Percentiles rank a stretch among this genome's conserved stretches.
phyloP scores from a whole-genome alignment of 2,888 invertebrate species.

The Pyrochroa serraticornis region DNA sequence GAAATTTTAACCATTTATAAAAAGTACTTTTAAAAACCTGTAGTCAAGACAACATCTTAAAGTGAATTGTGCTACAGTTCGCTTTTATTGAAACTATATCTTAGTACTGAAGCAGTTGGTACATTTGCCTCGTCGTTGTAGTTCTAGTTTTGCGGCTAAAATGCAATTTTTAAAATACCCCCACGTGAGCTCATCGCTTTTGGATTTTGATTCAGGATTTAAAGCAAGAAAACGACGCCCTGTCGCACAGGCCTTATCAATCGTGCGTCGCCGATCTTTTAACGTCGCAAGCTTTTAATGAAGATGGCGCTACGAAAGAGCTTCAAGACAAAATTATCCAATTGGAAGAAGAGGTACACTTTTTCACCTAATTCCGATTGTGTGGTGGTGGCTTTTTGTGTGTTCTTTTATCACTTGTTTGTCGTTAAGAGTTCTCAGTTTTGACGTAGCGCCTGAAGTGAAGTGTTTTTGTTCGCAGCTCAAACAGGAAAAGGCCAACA shows the following conservation, averaged over 20 bases:
- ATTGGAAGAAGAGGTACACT: constrained; percentile 41
- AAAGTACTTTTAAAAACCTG: too few species aligned
- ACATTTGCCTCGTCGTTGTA: not conserved
- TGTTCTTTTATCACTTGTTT: constrained; percentile 10
- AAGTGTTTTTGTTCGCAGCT: constrained; percentile 35
- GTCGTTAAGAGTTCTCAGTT: constrained; percentile 3
- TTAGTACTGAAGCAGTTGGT: too few species aligned
- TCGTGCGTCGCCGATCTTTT: constrained; percentile 37
- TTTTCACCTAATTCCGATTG: constrained; percentile 15
- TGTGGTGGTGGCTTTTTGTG: constrained; percentile 16
- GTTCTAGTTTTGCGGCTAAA: not conserved
- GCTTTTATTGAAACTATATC: too few species aligned
- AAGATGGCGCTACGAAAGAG: constrained; percentile 28
- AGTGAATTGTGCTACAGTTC: too few species aligned
- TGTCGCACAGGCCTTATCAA: constrained; percentile 34
- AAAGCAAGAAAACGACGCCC: constrained; percentile 38
- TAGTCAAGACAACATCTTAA: too few species aligned
- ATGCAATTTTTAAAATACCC: too few species aligned
- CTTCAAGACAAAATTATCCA: constrained; percentile 39
- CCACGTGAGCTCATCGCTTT: not conserved
- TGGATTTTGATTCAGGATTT: constrained; percentile 35
- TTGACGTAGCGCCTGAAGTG: not conserved
- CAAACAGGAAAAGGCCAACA: constrained; percentile 40
- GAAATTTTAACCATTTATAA: too few species aligned
- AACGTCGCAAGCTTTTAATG: constrained; percentile 21